A percentile compares a stretch with the other conserved stretches of the same genome.
phyloP scores from a whole-genome alignment of 2,797 vertebrate genomes.

The Heteromormyrus szaboi region DNA sequence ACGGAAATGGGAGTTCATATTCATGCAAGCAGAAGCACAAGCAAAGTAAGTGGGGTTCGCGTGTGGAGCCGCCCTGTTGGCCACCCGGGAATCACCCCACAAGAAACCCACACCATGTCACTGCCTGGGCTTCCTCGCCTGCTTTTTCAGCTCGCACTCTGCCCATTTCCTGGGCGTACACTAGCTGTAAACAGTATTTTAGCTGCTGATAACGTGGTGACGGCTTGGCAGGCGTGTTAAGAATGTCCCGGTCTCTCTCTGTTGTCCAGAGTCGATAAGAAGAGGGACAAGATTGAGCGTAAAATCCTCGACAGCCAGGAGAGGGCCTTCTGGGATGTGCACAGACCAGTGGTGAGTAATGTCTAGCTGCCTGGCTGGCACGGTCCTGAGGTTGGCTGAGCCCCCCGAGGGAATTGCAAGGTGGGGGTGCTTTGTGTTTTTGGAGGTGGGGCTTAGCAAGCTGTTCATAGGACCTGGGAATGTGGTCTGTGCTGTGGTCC shows the following conservation, averaged over 20 bases:
- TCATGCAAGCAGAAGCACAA: conserved; percentile 85
- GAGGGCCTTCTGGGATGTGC: conserved; percentile 77
- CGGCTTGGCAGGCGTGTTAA: background rate
- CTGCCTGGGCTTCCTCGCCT: background rate
- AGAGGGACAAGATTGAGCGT: conserved; percentile 77
- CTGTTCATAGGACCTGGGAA: background rate
- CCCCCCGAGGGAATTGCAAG: background rate
- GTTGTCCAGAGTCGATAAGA: conserved; percentile 71
- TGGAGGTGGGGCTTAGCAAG: background rate
- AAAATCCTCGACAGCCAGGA: conserved; percentile 81
- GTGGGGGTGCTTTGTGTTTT: background rate
- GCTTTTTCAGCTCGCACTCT: background rate
- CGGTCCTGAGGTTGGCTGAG: background rate
- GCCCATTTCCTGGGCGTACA: background rate
- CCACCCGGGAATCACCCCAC: background rate
- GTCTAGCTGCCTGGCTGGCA: background rate
- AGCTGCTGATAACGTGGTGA: background rate
- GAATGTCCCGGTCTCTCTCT: background rate
- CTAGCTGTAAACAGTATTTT: background rate
- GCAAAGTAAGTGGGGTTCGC: conserved; percentile 72
- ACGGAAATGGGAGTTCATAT: conserved; percentile 83
- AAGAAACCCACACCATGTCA: background rate
- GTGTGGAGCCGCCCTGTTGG: background rate
- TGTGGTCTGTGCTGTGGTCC: background rate
- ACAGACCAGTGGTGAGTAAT: conserved; percentile 73